Conservation (phyloP, 2,888 invertebrate species). For the Cartodere bifasciata region DNA sequence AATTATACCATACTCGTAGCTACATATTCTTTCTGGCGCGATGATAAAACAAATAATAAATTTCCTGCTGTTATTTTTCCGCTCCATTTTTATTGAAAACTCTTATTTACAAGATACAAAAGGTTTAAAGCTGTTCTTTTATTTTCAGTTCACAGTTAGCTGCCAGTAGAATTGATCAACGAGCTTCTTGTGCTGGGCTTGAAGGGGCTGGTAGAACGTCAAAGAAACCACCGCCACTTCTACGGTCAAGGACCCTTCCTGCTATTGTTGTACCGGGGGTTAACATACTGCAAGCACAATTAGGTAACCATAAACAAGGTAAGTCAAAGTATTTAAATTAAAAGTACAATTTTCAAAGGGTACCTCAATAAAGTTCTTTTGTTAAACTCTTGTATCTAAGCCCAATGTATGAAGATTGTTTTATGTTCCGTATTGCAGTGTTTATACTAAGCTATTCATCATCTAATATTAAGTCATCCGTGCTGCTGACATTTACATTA, state of each 20-base stretch:
- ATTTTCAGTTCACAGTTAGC: slow-evolving; percentile 30
- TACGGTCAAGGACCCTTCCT: slow-evolving; percentile 75
- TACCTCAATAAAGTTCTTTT: too few species aligned
- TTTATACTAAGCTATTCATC: too few species aligned
- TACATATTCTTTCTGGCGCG: too few species aligned
- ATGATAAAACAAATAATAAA: too few species aligned
- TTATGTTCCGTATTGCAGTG: too few species aligned
- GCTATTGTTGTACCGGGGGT: slow-evolving; percentile 80
- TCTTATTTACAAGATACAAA: too few species aligned
- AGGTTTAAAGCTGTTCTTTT: too few species aligned
- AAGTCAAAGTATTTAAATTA: slow-evolving; percentile 10
- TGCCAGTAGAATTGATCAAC: slow-evolving; percentile 36
- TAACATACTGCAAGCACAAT: slow-evolving; percentile 68
- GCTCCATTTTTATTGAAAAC: slow-evolving; percentile 1
- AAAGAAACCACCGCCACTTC: slow-evolving; percentile 49
- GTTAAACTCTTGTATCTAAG: too few species aligned
- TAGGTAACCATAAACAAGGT: slow-evolving; percentile 55
- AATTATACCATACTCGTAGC: too few species aligned
- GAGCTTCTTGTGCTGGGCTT: slow-evolving; percentile 41
- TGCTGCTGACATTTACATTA: too few species aligned
- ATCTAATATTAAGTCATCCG: too few species aligned
- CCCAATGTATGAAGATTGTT: too few species aligned
- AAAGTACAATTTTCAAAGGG: background rate
- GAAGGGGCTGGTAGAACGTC: slow-evolving; percentile 38
- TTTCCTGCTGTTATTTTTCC: slow-evolving; percentile 4